Conservation (phyloP, 2,888 invertebrate genomes). For the Heteropelma amictum region DNA sequence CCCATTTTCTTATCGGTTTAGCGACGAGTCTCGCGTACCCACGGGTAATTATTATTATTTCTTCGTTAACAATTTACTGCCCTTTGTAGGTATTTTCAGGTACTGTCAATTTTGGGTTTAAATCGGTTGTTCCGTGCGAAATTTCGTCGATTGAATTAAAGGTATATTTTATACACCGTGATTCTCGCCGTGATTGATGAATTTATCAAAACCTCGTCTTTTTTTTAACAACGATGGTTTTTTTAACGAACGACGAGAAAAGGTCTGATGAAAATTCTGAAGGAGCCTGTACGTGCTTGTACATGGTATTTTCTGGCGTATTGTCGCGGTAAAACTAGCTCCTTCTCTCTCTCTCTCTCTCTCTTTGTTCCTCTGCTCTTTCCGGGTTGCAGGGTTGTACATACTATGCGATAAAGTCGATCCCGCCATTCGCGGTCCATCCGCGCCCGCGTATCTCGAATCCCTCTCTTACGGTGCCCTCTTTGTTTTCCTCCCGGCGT, state of each 20-base stretch:
- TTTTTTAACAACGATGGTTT: background rate
- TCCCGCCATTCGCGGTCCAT: conserved; percentile 49
- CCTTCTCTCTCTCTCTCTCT: conserved; percentile 1
- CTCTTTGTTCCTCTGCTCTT: conserved; percentile 8
- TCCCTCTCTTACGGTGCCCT: conserved; percentile 21
- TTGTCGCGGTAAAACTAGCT: conserved; percentile 29
- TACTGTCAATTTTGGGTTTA: too few species aligned
- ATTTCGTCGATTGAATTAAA: too few species aligned
- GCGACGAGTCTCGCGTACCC: too few species aligned
- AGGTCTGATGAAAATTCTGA: too few species aligned
- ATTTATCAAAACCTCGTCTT: background rate
- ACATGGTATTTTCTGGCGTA: conserved; percentile 6
- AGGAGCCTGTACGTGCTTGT: background rate
- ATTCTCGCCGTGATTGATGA: background rate
- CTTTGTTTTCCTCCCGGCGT: conserved; percentile 29
- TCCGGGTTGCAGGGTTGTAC: conserved; percentile 22
- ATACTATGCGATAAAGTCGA: conserved; percentile 16
- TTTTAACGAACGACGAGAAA: background rate
- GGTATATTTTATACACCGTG: background rate
- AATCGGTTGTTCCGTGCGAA: too few species aligned
- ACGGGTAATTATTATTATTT: too few species aligned
- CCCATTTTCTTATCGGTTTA: too few species aligned
- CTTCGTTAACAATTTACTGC: too few species aligned
- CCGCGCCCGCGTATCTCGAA: conserved; percentile 32
- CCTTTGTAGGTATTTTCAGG: too few species aligned